These are phyloP conservation scores for Leptopilina drosophilae DNA, from an alignment of 2,888 invertebrate genomes.

Conservation along the genomic window DNA sequence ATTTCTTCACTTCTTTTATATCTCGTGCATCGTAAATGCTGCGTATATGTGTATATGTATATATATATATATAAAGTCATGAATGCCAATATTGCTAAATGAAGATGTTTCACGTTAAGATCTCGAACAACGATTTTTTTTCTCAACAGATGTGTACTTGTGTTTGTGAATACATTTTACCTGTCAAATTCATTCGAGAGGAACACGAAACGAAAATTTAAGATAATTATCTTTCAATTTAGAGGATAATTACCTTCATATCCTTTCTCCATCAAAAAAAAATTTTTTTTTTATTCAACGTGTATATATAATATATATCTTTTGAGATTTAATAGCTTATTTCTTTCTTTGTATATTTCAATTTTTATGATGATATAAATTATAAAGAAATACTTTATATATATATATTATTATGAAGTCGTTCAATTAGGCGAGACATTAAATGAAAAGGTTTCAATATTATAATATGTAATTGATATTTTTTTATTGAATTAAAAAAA, in stretches of 20 bases:
- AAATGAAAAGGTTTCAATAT: too few relatives aligned
- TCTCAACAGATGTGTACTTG: not conserved
- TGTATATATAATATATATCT: too few relatives aligned
- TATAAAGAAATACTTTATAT: too few relatives aligned
- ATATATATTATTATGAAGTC: too few relatives aligned
- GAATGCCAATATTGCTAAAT: constrained; percentile 27
- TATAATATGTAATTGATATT: too few relatives aligned
- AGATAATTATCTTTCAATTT: not conserved
- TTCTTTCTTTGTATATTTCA: too few relatives aligned
- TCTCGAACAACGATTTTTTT: constrained; percentile 22
- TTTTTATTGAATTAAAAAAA: too few relatives aligned
- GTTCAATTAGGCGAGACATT: too few relatives aligned
- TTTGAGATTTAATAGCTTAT: too few relatives aligned
- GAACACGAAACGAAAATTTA: constrained; percentile 12
- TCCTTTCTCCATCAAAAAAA: not conserved
- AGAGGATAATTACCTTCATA: not conserved
- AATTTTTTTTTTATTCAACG: not conserved
- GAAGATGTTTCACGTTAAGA: constrained; percentile 26
- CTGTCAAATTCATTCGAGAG: constrained; percentile 14
- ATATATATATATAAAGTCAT: not conserved
- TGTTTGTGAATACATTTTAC: not conserved
- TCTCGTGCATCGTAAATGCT: not conserved
- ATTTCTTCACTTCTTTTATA: constrained; percentile 28
- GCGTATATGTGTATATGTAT: too few relatives aligned
- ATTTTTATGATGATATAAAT: too few relatives aligned